Conservation (phyloP, 2,888 invertebrate genomes). For the Eristalis pertinax region DNA sequence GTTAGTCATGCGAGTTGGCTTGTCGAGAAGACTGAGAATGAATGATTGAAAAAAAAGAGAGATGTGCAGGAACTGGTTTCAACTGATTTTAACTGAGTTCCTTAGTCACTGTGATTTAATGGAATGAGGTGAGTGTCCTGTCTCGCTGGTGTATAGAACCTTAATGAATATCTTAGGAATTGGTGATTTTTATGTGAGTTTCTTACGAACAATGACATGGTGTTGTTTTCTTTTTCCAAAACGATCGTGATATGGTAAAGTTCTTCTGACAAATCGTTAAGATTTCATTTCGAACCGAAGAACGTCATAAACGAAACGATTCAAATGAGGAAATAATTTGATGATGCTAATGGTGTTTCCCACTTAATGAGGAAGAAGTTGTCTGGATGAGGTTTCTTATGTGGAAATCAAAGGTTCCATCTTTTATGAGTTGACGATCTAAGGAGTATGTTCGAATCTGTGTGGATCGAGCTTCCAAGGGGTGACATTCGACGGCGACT, state of each 20-base stretch:
- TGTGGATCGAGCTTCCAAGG: too few species aligned
- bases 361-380: not conserved
- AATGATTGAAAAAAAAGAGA: not conserved
- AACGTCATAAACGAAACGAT: not conserved
- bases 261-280: not conserved
- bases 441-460: too few species aligned
- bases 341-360: not conserved
- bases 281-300: not conserved
- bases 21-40: not conserved
- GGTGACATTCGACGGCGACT: too few species aligned
- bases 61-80: conserved; percentile 15
- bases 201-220: not conserved
- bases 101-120: conserved; percentile 23
- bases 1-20: conserved; percentile 11
- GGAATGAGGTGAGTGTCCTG: conserved; percentile 24
- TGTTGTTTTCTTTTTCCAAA: not conserved
- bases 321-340: not conserved
- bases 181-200: not conserved
- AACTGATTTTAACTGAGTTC: conserved; percentile 35
- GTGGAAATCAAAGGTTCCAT: too few species aligned
- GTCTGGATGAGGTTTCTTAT: too few species aligned
- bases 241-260: not conserved
- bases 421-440: too few species aligned
- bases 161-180: conserved; percentile 11
- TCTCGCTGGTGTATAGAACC: conserved; percentile 13